A percentile compares a stretch with the other conserved stretches of the same genome.
Evolutionary conservation across 2,888 invertebrate species (phyloP).

Genomic region (Pristionchus arcanus): DNA sequence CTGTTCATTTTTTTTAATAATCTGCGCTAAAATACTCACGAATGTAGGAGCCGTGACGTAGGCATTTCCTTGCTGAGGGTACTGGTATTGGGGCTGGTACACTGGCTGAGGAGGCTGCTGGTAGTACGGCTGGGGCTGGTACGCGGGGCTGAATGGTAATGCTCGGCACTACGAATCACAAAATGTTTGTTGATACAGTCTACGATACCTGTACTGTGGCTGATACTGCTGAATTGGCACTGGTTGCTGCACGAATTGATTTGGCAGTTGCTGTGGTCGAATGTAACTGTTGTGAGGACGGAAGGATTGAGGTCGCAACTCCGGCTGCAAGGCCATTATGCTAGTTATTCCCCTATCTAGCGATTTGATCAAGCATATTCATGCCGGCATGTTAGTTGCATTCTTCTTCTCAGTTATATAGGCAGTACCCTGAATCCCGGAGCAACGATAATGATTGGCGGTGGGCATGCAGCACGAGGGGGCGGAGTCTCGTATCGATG

Average conservation of each 20-base stretch:
- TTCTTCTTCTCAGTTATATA: background rate
- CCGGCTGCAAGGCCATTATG: slow-evolving; percentile 19
- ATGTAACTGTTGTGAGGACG: slow-evolving; percentile 54
- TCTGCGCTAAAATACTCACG: background rate
- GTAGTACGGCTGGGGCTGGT: slow-evolving; percentile 1
- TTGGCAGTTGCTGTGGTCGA: slow-evolving; percentile 19
- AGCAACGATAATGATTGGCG: slow-evolving; percentile 53
- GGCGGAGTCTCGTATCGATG: slow-evolving; percentile 48
- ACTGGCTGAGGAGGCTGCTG: background rate
- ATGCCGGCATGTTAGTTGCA: background rate
- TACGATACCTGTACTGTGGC: background rate
- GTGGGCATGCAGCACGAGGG: slow-evolving; percentile 46
- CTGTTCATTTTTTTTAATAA: background rate
- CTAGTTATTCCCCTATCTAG: background rate
- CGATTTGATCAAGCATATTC: background rate
- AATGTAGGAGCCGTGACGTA: slow-evolving; percentile 44
- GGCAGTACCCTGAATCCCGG: slow-evolving; percentile 51
- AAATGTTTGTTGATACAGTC: background rate
- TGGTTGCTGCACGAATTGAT: slow-evolving; percentile 25
- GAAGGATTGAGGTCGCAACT: slow-evolving; percentile 21
- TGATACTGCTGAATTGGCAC: background rate
- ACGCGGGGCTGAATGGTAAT: background rate
- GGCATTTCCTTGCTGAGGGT: slow-evolving; percentile 18
- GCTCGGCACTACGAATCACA: background rate
- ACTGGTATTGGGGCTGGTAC: slow-evolving; percentile 39